Evolutionary conservation across 2,797 vertebrate species (phyloP).

Genomic region (Mormyrops boulengeri): DNA sequence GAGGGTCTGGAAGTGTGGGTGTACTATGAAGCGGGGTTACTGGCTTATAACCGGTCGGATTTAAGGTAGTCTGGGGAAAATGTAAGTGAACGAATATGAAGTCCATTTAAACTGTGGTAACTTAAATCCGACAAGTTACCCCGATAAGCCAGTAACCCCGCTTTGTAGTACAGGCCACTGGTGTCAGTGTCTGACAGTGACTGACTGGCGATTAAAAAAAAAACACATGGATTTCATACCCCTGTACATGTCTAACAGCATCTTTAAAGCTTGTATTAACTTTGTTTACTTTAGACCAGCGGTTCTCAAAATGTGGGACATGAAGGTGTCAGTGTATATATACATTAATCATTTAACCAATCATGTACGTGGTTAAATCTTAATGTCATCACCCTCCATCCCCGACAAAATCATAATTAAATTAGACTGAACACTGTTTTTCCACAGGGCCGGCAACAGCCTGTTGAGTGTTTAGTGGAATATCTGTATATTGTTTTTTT

Average conservation of each 20-base stretch:
- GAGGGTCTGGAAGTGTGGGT: too few species aligned
- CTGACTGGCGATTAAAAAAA: too few species aligned
- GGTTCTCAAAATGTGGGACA: too few species aligned
- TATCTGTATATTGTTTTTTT: background rate
- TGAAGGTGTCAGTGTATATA: background rate
- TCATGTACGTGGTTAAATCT: background rate
- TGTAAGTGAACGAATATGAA: too few species aligned
- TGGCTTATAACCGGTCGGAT: too few species aligned
- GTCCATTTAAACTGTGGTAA: too few species aligned
- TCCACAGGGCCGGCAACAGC: background rate
- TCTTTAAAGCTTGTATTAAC: background rate
- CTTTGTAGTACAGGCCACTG: background rate
- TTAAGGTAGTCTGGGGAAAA: too few species aligned
- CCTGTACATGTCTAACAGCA: background rate
- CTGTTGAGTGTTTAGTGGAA: background rate
- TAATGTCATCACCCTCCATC: background rate
- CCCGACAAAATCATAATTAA: background rate
- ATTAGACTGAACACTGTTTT: background rate
- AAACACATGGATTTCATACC: background rate
- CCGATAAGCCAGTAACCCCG: background rate
- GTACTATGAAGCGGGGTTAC: too few species aligned
- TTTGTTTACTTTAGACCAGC: background rate
- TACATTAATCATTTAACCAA: background rate
- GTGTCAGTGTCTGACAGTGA: background rate
- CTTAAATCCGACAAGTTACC: background rate